Base-by-base conservation (phyloP, 2,888 invertebrate genomes). In the Osmoderma eremita region DNA sequence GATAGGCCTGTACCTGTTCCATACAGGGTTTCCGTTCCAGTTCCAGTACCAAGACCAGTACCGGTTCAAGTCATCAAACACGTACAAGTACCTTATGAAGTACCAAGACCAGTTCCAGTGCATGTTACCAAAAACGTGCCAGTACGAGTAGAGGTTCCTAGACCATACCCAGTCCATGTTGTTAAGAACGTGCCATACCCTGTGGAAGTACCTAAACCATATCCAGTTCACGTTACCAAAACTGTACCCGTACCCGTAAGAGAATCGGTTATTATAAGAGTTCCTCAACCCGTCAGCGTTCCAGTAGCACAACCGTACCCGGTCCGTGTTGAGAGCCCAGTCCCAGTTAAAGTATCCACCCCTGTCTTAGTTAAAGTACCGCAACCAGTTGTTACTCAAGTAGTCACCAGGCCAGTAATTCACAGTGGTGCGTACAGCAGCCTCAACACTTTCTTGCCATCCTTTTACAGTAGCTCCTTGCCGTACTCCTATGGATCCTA, bases 241-340 rank as follows among this genome's bases (percentile, higher is more conserved):
- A 70, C 71, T n/a, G 68, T 74, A 20, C 72, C 71, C 5, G 70
- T 72, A 30, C 69, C 69, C 48, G 70, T 71, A 8, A 67, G 64
- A 8, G 50, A 56, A 17, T 69, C 71, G 2, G 63, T 63, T 17
- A 66, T 70, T 41, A 24, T 75, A 2, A 71, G 69, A 61, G 70
- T 75, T 22, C 69, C 70, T 15, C 69, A 71, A 12, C 73, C 71
- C 38, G 70, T 71, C 17, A 65, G 68, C 18, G 73, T 71, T 10
- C 61, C 65, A 15, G 70, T 79, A 15, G 76, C 78, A 13, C 77
- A 73, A 71, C 78, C 79, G 18, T 76, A 75, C 62, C 75, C 79
- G 42, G 78, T 79, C 10, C 71, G 74, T 22, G 77, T 78, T 58
- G 73, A 78, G 12, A 74, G 74, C 12, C 74, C 73, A 61, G 75